These are phyloP conservation scores for Batillaria attramentaria DNA, from an alignment of 1,140 invertebrate species.

Conservation along the genomic window DNA sequence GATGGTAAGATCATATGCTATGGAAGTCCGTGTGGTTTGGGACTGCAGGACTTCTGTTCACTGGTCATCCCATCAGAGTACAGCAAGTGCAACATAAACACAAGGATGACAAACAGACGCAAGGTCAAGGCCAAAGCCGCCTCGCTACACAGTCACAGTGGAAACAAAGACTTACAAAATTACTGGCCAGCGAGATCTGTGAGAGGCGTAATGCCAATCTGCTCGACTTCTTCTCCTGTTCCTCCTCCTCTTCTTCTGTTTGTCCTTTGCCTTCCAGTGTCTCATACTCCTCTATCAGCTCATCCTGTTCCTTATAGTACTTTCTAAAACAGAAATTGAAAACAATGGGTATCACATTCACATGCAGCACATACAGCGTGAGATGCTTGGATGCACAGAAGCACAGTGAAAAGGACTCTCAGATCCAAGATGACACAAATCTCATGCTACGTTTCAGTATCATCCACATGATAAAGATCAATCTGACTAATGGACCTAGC, in stretches of 20 bases:
- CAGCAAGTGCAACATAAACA: not conserved
- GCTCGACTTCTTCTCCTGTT: not conserved
- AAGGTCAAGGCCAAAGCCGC: not conserved
- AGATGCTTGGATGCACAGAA: no score
- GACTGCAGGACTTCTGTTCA: no score
- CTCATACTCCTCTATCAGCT: constrained; percentile 52
- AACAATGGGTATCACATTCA: no score
- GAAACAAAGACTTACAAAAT: constrained; percentile 57
- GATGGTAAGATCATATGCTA: no score
- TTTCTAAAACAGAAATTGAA: constrained; percentile 37
- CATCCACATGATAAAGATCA: no score
- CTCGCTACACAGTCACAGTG: no score
- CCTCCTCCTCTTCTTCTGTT: constrained; percentile 36
- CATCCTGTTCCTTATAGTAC: constrained; percentile 55
- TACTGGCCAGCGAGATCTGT: constrained; percentile 48
- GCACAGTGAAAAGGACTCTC: no score
- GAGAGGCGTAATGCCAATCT: constrained; percentile 10
- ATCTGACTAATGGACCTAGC: no score
- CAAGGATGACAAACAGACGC: not conserved
- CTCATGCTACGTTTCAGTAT: no score
- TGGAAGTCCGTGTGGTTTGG: no score
- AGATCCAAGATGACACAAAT: no score
- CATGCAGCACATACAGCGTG: no score
- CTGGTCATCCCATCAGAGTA: not conserved
- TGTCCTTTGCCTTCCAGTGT: constrained; percentile 33